Percentiles rank a stretch among this genome's conserved stretches.
phyloP scores from a whole-genome alignment of 35 echinoderm and acorn worm genomes.

The Heliocidaris tuberculata region DNA sequence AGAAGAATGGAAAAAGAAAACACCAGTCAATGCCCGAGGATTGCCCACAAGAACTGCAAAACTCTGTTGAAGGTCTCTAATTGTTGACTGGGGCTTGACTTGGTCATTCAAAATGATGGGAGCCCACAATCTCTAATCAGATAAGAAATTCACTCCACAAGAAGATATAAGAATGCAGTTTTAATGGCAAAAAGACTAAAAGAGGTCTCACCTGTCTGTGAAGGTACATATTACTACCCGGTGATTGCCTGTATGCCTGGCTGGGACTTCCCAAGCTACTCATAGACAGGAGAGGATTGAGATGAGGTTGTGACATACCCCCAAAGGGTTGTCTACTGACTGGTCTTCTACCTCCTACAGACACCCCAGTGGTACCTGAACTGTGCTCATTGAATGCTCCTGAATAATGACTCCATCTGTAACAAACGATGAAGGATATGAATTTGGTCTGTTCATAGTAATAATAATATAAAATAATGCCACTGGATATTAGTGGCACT shows the following conservation, averaged over 20 bases:
- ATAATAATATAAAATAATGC: no score
- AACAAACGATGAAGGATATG: neutral
- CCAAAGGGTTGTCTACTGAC: conserved; percentile 52
- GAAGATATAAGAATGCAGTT: no score
- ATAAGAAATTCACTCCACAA: no score
- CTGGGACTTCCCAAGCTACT: conserved; percentile 37
- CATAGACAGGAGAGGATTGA: conserved; percentile 42
- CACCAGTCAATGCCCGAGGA: no score
- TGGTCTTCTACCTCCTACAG: conserved; percentile 47
- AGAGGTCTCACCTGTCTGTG: conserved; percentile 68
- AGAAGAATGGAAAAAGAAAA: no score
- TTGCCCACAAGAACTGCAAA: no score
- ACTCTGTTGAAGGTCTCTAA: no score
- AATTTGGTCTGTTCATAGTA: neutral
- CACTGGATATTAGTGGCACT: no score
- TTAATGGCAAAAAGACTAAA: neutral
- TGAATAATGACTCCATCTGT: conserved; percentile 62
- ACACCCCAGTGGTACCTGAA: conserved; percentile 7
- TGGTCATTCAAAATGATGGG: no score
- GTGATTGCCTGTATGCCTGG: conserved; percentile 66
- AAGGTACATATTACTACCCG: conserved; percentile 68
- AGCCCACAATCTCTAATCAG: no score
- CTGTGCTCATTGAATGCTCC: conserved; percentile 44
- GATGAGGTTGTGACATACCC: conserved; percentile 36
- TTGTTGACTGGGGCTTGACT: no score